Base-by-base conservation (phyloP, 2,888 invertebrate genomes). In the Oxycera nigricornis region DNA sequence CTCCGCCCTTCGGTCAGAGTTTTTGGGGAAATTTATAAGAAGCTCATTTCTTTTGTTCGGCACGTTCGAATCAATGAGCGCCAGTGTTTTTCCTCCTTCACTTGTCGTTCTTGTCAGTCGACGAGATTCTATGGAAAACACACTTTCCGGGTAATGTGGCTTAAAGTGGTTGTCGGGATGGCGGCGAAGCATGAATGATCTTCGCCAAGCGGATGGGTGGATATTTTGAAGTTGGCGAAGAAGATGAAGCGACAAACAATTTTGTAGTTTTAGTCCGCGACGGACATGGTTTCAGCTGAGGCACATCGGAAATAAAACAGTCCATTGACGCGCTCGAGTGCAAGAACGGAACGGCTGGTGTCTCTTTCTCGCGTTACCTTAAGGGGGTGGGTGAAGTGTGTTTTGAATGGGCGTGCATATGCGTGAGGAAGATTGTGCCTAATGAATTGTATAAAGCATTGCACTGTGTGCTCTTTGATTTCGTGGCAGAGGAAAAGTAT, bases 21-120 rank as follows among this genome's bases (percentile, higher is more conserved):
- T 70, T 52, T 70, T 11, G 70, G 31, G 70, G 55, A 70, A 70
- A 70, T 70, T 55, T 30, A 11, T 55, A 55, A 55, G 70, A 70
- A 70, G 70, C 55, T 70, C 70, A 22, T 70, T 70, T 70, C 70
- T 55, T 70, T 70, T 70, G 70, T 70, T 70, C 55, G 55, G 55
- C 31, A 55, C 55, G 70, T 70, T 70, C 70, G 70, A 70, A 52
- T 70, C 70, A 70, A 70, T 70, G 70, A 70, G 70, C 70, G 55
- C 65, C 4, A 30, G 55, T 31, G 55, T 70, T 70, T 70, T 55
- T 52, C 39, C 65, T 65, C 41, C 39, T 39, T 24, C 22, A 14
- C 39, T 59, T 4, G 17, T 24, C 30, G 22, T 20, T 2, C n/a
- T 55, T 14, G 55, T 55, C 24, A 22, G 22, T 65, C 39, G 35